A percentile compares a stretch with the other conserved stretches of the same genome.
Evolutionary conservation across 2,888 invertebrate genomes (phyloP).

Genomic region (Drosophila percnosoma): DNA sequence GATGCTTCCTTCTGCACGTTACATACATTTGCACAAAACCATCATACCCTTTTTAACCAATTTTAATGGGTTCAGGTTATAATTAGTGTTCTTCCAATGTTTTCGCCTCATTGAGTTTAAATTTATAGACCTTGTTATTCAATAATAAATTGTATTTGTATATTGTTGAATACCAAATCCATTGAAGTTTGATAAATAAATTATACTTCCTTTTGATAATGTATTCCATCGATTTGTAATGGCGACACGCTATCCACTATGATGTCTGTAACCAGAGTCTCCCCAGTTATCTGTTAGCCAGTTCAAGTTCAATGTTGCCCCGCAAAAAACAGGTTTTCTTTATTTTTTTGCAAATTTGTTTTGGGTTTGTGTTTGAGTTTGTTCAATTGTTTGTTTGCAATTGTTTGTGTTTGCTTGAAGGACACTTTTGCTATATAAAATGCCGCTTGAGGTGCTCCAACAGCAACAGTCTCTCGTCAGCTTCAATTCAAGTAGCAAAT

Average conservation of each 20-base stretch:
- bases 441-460: constrained; percentile 10
- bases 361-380: constrained; percentile 32
- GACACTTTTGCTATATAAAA: constrained; percentile 64
- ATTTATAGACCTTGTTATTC: background rate
- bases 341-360: constrained; percentile 22
- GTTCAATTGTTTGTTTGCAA: constrained; percentile 23
- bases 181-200: background rate
- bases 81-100: background rate
- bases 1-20: too few species aligned
- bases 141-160: background rate
- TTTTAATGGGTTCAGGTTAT: too few species aligned
- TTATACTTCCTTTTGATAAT: background rate
- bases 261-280: background rate
- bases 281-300: constrained; percentile 12
- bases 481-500: constrained; percentile 44
- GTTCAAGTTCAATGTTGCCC: constrained; percentile 78
- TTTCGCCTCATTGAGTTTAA: background rate
- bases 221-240: background rate
- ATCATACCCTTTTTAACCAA: too few species aligned
- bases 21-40: too few species aligned
- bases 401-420: constrained; percentile 55
- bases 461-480: constrained; percentile 67
- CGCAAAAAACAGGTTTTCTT: constrained; percentile 48
- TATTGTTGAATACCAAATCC: background rate
- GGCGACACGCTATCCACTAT: background rate